phyloP scores from a whole-genome alignment of 2,888 invertebrate species.

The Parnassius smintheus region DNA sequence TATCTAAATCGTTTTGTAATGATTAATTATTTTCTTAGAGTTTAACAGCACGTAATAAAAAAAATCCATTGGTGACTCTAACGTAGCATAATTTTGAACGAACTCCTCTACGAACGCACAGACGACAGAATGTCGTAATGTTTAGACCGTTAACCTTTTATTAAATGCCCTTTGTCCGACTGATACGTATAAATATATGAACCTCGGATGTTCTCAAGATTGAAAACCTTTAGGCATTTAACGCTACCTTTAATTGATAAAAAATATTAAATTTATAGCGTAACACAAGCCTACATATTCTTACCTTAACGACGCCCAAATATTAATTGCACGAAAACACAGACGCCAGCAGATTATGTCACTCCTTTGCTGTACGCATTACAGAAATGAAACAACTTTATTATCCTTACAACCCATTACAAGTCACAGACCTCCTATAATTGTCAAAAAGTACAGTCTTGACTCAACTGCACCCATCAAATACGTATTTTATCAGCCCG shows the following conservation, averaged over 20 bases:
- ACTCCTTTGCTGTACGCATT: too few species aligned
- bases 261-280: too few species aligned
- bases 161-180: slow-evolving; percentile 31
- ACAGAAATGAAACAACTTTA: too few species aligned
- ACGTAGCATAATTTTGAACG: slow-evolving; percentile 2
- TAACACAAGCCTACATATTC: too few species aligned
- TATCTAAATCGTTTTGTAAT: background rate
- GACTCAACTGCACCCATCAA: too few species aligned
- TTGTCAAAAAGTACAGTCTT: too few species aligned
- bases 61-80: slow-evolving; percentile 5
- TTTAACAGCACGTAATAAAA: slow-evolving; percentile 18
- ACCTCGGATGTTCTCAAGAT: slow-evolving; percentile 20
- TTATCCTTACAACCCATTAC: too few species aligned
- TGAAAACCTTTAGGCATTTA: slow-evolving; percentile 3
- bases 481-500: too few species aligned
- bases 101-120: slow-evolving; percentile 1
- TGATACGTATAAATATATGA: slow-evolving; percentile 8
- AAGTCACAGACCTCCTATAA: too few species aligned
- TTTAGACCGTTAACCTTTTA: slow-evolving; percentile 29
- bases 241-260: background rate
- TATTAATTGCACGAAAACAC: too few species aligned
- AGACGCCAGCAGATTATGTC: too few species aligned
- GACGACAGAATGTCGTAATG: slow-evolving; percentile 20
- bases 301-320: too few species aligned
- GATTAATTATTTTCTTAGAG: slow-evolving; percentile 4